phyloP scores from a whole-genome alignment of 1,140 invertebrate species.

The Drosophila pruinosa region DNA sequence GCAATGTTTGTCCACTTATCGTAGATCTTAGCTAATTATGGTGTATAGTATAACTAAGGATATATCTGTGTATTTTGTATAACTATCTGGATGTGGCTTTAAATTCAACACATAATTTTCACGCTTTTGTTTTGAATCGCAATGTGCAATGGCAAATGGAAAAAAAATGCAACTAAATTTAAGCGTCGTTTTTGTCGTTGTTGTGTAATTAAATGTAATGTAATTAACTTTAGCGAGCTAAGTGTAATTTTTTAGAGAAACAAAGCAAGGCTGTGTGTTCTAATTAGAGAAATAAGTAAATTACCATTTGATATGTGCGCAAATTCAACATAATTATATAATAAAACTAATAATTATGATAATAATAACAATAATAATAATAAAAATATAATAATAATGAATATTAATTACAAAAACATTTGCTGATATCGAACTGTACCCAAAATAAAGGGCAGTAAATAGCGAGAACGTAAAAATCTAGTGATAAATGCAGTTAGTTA shows the following conservation, averaged over 20 bases:
- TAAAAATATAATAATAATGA: not conserved
- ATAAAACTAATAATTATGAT: slow-evolving; percentile 1
- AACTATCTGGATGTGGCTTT: slow-evolving; percentile 76
- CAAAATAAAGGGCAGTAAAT: slow-evolving; percentile 22
- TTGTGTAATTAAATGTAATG: slow-evolving; percentile 70
- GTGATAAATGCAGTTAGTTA: slow-evolving; percentile 69
- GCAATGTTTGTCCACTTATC: slow-evolving; percentile 12
- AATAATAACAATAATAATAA: slow-evolving; percentile 2
- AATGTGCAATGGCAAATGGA: slow-evolving; percentile 1
- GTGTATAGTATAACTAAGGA: slow-evolving; percentile 17
- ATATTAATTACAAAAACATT: slow-evolving; percentile 22
- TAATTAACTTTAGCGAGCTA: slow-evolving; percentile 50
- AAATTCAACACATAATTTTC: slow-evolving; percentile 32
- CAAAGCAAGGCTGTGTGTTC: slow-evolving; percentile 83
- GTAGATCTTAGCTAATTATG: slow-evolving; percentile 29
- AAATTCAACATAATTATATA: slow-evolving; percentile 15
- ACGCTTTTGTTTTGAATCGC: slow-evolving; percentile 17
- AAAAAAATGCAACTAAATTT: slow-evolving; percentile 25
- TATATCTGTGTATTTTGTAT: slow-evolving; percentile 61
- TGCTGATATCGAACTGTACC: slow-evolving; percentile 46
- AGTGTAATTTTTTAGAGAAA: slow-evolving; percentile 81
- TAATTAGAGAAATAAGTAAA: slow-evolving; percentile 62
- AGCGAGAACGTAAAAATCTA: slow-evolving; percentile 75
- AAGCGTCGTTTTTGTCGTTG: slow-evolving; percentile 38
- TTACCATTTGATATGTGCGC: slow-evolving; percentile 37